Evolutionary conservation across 2,888 invertebrate genomes (phyloP).

Genomic region (Lepetodrilus schrolli): DNA sequence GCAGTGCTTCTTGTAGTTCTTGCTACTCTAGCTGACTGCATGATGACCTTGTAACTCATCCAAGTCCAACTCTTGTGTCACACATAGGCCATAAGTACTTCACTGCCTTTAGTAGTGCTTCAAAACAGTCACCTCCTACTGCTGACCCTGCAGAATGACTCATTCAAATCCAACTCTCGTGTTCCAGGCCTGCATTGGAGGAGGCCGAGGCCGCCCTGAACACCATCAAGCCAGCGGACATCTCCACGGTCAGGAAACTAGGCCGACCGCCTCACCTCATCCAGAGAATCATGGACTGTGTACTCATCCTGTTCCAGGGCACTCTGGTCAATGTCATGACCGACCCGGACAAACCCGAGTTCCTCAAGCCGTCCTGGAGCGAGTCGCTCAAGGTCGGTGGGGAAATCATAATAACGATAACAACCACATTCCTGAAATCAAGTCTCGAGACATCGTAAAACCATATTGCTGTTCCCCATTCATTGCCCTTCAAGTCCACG

Average conservation of each 20-base stretch:
- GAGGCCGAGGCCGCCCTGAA: constrained; percentile 77
- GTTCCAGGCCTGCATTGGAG: constrained; percentile 74
- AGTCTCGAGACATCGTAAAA: not conserved
- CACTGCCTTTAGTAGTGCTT: too few relatives aligned
- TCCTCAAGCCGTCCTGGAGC: constrained; percentile 74
- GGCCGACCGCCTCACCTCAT: constrained; percentile 76
- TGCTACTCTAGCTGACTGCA: too few relatives aligned
- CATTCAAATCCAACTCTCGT: too few relatives aligned
- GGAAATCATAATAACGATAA: too few relatives aligned
- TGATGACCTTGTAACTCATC: too few relatives aligned
- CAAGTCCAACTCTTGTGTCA: too few relatives aligned
- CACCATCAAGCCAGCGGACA: constrained; percentile 76
- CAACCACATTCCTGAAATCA: too few relatives aligned
- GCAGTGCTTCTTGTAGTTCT: too few relatives aligned
- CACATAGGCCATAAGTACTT: too few relatives aligned
- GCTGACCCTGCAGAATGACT: too few relatives aligned
- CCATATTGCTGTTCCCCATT: not conserved
- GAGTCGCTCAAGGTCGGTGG: constrained; percentile 75
- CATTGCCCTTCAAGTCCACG: not conserved
- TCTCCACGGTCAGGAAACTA: constrained; percentile 74
- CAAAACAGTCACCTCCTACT: too few relatives aligned
- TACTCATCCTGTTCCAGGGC: constrained; percentile 73
- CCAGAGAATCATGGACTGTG: constrained; percentile 76
- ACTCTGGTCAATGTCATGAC: constrained; percentile 61
- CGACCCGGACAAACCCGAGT: constrained; percentile 71